Conservation (phyloP, 2,888 invertebrate species). For the Sisyra terminalis region DNA sequence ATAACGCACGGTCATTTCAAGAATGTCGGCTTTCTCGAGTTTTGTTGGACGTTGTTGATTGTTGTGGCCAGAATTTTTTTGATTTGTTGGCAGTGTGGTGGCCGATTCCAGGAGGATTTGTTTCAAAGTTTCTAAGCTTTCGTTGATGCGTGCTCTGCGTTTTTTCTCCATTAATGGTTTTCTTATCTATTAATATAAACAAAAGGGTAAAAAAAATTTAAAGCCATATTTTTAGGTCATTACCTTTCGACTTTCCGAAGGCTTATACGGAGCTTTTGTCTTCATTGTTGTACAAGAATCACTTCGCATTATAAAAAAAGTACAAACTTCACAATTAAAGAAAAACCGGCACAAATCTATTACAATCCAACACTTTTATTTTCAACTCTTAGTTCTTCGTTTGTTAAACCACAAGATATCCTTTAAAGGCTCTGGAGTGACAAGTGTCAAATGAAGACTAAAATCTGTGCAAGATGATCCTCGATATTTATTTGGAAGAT, state of each 20-base stretch:
- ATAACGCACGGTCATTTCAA: slow-evolving; percentile 44
- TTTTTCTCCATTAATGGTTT: slow-evolving; percentile 38
- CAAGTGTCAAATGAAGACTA: too few relatives aligned
- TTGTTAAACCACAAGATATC: too few relatives aligned
- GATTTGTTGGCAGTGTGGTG: slow-evolving; percentile 17
- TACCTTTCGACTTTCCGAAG: slow-evolving; percentile 22
- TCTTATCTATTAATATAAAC: slow-evolving; percentile 22
- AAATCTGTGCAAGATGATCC: too few relatives aligned
- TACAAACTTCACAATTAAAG: too few relatives aligned
- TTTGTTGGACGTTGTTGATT: slow-evolving; percentile 29
- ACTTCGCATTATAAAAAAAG: too few relatives aligned
- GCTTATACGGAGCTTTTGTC: slow-evolving; percentile 3
- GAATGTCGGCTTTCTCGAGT: slow-evolving; percentile 46
- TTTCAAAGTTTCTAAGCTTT: slow-evolving; percentile 33
- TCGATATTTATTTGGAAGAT: too few relatives aligned
- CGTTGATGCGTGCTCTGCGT: slow-evolving; percentile 33
- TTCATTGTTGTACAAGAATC: neutral
- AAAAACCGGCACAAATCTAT: too few relatives aligned
- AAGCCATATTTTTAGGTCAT: slow-evolving; percentile 2
- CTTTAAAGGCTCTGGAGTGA: too few relatives aligned
- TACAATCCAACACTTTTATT: too few relatives aligned
- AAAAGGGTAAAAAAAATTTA: neutral
- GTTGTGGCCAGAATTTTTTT: slow-evolving; percentile 14
- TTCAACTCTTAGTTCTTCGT: too few relatives aligned
- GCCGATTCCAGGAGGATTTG: slow-evolving; percentile 29